Evolutionary conservation across 2,113 vertebrate species (phyloP), one percentile per base, ranked within the genome.

Genomic region (Meriones unguiculatus): DNA sequence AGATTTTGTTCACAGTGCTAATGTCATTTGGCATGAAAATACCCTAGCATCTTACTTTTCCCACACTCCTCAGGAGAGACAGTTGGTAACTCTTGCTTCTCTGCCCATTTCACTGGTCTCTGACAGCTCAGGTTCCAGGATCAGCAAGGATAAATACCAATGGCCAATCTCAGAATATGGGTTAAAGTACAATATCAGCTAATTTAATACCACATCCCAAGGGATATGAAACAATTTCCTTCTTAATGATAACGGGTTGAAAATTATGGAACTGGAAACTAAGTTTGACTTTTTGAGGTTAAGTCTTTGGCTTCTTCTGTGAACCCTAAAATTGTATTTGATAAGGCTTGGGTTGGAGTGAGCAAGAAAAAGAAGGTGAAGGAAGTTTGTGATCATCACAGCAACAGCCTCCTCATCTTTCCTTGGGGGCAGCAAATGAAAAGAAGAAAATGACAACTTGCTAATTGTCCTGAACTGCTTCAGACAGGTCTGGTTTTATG

Each of bases 401-500:
- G 77, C 89, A 93, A 89, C 76, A 78, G n/a, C 5, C 24, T 28
- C 86, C 41, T 1, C n/a, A 14, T 80, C 88, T 87, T 88, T 41
- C 77, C 88, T 62, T 25, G 12, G 62, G 78, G 93, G 13, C 25
- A 25, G 38, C 1, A 69, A 57, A 54, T 25, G 54, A 95, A 52
- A 91, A 78, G 78, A 70, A 85, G 76, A 84, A 94, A 95, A 93
- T 78, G 81, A 87, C 86, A 95, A 94, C 95, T 95, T 91, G 82
- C 69, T 98, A 96, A 98, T 94, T 93, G 77, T 87, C 95, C 91
- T 86, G 54, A 97, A 97, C 81, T 87, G 69, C 90, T 87, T 75
- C 89, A 94, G 89, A 65, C 14, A 15, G 22, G 62, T 87, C 73
- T 89, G 89, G 75, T 91, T 95, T 92, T 89, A 69, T 1, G 12